Evolutionary conservation across 2,113 vertebrate species (phyloP).

Genomic region (Microcebus ravelobensis): DNA sequence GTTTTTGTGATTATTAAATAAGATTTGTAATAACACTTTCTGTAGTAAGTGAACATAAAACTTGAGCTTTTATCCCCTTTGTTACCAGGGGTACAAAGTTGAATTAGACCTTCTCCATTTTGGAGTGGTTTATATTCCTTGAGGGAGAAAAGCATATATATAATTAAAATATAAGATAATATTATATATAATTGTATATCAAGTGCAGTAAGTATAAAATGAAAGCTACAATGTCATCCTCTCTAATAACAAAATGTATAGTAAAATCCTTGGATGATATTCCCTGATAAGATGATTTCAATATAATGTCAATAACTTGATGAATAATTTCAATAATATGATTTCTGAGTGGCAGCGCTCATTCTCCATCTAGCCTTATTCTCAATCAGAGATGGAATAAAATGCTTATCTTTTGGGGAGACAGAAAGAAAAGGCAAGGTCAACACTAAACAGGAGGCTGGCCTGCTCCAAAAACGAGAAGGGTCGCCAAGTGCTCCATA

Average conservation of each 20-base stretch:
- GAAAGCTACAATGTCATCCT: background rate
- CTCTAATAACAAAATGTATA: background rate
- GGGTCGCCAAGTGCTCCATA: background rate
- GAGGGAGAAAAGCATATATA: background rate
- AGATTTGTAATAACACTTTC: background rate
- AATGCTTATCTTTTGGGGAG: background rate
- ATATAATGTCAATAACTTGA: background rate
- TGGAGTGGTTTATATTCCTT: background rate
- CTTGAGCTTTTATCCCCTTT: background rate
- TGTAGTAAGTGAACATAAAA: background rate
- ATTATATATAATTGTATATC: background rate
- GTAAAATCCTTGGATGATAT: background rate
- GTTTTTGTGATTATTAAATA: background rate
- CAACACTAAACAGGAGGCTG: background rate
- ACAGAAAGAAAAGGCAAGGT: background rate
- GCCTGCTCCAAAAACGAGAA: background rate
- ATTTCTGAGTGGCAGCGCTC: background rate
- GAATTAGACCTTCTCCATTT: background rate
- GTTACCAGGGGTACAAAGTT: background rate
- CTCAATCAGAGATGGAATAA: background rate
- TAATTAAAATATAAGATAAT: background rate
- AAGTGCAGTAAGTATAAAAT: background rate
- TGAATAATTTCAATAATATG: too few relatives aligned
- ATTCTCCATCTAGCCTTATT: background rate
- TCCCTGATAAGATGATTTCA: background rate